Evolutionary conservation across 2,888 invertebrate species (phyloP).

Genomic region (Orchesellides sinensis): DNA sequence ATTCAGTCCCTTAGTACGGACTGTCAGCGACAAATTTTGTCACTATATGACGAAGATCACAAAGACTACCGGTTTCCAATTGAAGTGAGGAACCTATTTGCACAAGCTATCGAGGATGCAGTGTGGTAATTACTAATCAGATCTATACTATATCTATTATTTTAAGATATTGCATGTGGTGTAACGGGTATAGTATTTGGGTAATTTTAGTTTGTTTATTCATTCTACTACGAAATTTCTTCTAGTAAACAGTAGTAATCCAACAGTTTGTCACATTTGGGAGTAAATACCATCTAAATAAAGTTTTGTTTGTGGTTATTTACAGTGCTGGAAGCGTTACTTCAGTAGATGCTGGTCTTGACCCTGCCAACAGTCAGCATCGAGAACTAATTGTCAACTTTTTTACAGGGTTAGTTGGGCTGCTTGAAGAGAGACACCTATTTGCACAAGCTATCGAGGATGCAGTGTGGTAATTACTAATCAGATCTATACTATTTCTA

Average conservation of each 20-base stretch:
- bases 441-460: constrained; percentile 32
- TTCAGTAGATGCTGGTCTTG: constrained; percentile 31
- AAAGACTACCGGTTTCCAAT: constrained; percentile 55
- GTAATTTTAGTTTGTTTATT: no score
- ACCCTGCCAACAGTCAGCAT: constrained; percentile 35
- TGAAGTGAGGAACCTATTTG: constrained; percentile 64
- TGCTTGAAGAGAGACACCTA: constrained; percentile 38
- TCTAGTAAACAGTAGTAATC: no score
- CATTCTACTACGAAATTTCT: no score
- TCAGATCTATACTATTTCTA: no score
- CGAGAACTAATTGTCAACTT: constrained; percentile 35
- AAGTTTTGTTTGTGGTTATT: not conserved
- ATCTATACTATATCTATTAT: no score
- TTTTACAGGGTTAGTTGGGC: constrained; percentile 2
- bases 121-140: constrained; percentile 67
- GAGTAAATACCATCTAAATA: no score
- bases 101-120: constrained; percentile 54
- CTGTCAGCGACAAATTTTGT: constrained; percentile 42
- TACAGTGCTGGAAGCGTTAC: constrained; percentile 34
- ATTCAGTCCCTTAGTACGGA: constrained; percentile 51
- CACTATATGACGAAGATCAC: constrained; percentile 53
- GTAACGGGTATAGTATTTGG: no score
- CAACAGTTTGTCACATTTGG: no score
- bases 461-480: constrained; percentile 39
- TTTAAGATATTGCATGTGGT: no score